Evolutionary conservation across 1,140 invertebrate genomes (phyloP), one percentile per base, ranked within the genome.

Genomic region (Apis cerana): DNA sequence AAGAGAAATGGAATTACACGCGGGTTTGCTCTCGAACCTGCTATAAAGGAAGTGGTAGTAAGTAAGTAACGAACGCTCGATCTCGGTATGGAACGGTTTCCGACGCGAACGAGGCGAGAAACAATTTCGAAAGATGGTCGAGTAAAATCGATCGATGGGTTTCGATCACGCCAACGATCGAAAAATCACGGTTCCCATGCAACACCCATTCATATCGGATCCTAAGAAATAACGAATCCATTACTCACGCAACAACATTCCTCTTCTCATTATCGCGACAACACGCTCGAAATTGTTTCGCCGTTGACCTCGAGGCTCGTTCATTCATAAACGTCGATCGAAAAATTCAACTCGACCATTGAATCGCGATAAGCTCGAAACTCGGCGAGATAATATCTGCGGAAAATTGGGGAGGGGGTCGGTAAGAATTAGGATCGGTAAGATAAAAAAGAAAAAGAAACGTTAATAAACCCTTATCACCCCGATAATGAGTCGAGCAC

Each of bases 1-100:
- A 43, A 58, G 19, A 56, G 11, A 59, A 59, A 62, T 23, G 27
- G 12, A 23, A 21, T 50, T 50, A 50, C 48, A n/a, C 21, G 69
- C 23, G 21, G 62, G 8, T 80, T 56, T n/a, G n/a, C 50, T 23
- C 61, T 61, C n/a, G 21, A 74, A 74, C 61, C 21, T 19, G 68
- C 50, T 52, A 27, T 54, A 43, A 43, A 68, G 75, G 64, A 78
- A 78, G 52, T 23, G 27, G n/a, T n/a, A n/a, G 52, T 54, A 54
- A 67, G 75, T 56, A 50, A 77, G 62, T 77, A 77, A 77, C 67
- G 64, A 56, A 76, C 75, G 61, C 75, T 58, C 61, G 27, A n/a
- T 67, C 15, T 43, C 27, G 23, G 48, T 64, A 50, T 48, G 58
- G 33, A 74, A 48, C 58, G 12, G 59, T 23, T 62, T 62, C 62